A percentile compares a stretch with the other conserved stretches of the same genome.
Evolutionary conservation across 1,140 invertebrate species (phyloP).

Genomic region (Magallana angulata): DNA sequence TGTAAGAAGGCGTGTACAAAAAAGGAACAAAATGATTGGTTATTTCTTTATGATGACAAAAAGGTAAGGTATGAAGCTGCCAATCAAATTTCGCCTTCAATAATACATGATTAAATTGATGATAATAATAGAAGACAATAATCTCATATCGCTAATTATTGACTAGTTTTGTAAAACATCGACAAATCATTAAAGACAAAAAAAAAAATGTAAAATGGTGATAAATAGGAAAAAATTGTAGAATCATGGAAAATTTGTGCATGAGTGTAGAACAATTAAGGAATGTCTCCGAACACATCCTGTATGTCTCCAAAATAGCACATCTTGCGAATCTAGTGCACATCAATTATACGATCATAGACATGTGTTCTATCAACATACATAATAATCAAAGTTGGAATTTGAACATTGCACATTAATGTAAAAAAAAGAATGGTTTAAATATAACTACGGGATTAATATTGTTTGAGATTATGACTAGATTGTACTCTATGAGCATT

Average conservation of each 20-base stretch:
- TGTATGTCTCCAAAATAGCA: background rate
- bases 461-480: slow-evolving; percentile 12
- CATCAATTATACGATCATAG: background rate
- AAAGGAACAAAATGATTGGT: background rate
- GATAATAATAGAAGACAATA: slow-evolving; percentile 3
- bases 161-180: slow-evolving; percentile 21
- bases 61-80: background rate
- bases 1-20: background rate
- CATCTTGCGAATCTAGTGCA: background rate
- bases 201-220: background rate
- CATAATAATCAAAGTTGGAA: background rate
- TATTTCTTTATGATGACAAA: background rate
- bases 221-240: background rate
- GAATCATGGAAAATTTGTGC: background rate
- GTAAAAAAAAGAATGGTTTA: background rate
- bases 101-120: slow-evolving; percentile 1
- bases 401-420: slow-evolving; percentile 11
- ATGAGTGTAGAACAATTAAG: background rate
- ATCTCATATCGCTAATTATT: slow-evolving; percentile 28
- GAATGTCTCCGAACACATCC: background rate
- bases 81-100: background rate
- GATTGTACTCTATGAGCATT: slow-evolving; percentile 4
- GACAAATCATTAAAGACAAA: background rate
- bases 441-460: background rate
- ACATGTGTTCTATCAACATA: background rate